Percentiles rank a stretch among this genome's conserved stretches.
Evolutionary conservation across 2,888 invertebrate species (phyloP).

Genomic region (Chymomyza amoena): DNA sequence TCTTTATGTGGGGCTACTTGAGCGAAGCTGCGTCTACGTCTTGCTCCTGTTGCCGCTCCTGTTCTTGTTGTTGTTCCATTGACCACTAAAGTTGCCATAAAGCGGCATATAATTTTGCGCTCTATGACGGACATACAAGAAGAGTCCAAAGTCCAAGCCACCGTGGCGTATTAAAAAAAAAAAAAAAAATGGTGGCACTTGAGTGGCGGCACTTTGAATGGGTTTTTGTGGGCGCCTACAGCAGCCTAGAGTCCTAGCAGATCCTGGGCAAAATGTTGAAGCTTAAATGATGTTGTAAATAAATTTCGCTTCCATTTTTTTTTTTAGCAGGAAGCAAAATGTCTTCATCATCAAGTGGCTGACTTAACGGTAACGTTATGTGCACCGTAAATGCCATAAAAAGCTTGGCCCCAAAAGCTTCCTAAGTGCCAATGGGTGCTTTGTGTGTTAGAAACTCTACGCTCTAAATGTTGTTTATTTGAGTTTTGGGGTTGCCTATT

Average conservation of each 20-base stretch:
- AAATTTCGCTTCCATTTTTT: conserved; percentile 44
- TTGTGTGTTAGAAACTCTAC: conserved; percentile 13
- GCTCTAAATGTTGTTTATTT: no score
- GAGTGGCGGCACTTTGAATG: conserved; percentile 61
- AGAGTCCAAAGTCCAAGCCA: not conserved
- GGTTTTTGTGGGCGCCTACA: conserved; percentile 23
- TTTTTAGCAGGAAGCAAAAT: conserved; percentile 49
- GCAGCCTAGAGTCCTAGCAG: not conserved
- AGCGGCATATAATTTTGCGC: conserved; percentile 53
- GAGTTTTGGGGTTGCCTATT: no score
- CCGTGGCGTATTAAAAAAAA: conserved; percentile 30
- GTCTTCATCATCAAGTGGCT: conserved; percentile 65
- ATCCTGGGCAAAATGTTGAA: conserved; percentile 27
- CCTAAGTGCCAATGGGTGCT: conserved; percentile 65
- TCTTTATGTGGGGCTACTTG: conserved; percentile 39
- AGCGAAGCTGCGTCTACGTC: conserved; percentile 5
- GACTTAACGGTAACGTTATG: not conserved
- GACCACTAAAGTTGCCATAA: conserved; percentile 71
- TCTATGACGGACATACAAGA: not conserved
- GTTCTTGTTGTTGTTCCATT: conserved; percentile 53
- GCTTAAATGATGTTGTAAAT: conserved; percentile 71
- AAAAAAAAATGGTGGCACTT: conserved; percentile 58
- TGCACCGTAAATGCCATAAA: no score
- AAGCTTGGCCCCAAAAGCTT: conserved; percentile 47
- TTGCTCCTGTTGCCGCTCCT: conserved; percentile 18